These are phyloP conservation scores for Octodonta nipae DNA, from an alignment of 2,888 invertebrate species.

Conservation along the genomic window DNA sequence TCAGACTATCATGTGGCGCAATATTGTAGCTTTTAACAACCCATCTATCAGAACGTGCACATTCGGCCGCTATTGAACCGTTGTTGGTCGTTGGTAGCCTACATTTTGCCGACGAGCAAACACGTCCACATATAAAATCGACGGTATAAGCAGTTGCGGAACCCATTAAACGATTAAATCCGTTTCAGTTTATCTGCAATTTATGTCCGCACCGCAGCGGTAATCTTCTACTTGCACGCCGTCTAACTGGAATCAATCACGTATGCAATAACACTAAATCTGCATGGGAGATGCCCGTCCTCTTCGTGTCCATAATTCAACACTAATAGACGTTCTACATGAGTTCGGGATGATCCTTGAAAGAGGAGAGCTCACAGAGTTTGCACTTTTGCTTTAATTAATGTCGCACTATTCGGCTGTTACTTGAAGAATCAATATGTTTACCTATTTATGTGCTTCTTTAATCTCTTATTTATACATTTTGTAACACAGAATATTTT, in stretches of 20 bases:
- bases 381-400: too few relatives aligned
- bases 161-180: constrained; percentile 29
- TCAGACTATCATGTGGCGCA: too few relatives aligned
- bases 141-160: constrained; percentile 21
- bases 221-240: constrained; percentile 23
- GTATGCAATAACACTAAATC: constrained; percentile 35
- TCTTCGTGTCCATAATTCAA: constrained; percentile 23
- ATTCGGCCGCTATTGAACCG: too few relatives aligned
- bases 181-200: constrained; percentile 26
- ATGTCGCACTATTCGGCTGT: too few relatives aligned
- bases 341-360: constrained; percentile 10
- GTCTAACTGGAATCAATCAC: constrained; percentile 31
- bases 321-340: constrained; percentile 25
- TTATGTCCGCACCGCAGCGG: constrained; percentile 26
- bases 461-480: too few relatives aligned
- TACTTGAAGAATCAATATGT: too few relatives aligned
- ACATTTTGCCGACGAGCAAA: too few relatives aligned
- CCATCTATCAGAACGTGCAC: too few relatives aligned
- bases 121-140: constrained; percentile 15
- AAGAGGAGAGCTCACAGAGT: too few relatives aligned
- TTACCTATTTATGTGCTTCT: too few relatives aligned
- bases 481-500: too few relatives aligned
- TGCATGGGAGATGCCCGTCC: constrained; percentile 34
- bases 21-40: constrained; percentile 6
- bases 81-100: too few relatives aligned